phyloP scores from a whole-genome alignment of 2,888 invertebrate genomes.

The Tribolium freemani region DNA sequence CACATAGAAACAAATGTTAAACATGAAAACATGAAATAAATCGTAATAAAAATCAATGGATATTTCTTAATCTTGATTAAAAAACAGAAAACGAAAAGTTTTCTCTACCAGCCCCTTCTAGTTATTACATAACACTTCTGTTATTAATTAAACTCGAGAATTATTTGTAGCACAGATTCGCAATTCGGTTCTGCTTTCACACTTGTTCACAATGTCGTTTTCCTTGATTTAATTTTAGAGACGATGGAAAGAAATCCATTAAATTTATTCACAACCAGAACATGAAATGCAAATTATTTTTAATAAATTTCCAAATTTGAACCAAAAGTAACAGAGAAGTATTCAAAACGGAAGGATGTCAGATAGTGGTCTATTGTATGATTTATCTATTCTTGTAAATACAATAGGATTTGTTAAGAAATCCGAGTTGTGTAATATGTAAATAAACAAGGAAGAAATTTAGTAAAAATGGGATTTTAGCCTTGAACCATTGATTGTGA shows the following conservation, averaged over 20 bases:
- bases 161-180: background rate
- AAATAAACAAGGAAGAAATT: conserved; percentile 12
- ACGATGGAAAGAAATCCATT: conserved; percentile 11
- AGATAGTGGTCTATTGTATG: background rate
- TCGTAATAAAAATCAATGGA: too few species aligned
- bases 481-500: conserved; percentile 10
- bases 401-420: conserved; percentile 21
- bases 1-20: too few species aligned
- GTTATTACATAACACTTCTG: background rate
- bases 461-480: background rate
- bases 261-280: background rate
- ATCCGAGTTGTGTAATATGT: conserved; percentile 17
- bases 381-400: background rate
- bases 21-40: too few species aligned
- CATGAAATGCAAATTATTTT: background rate
- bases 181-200: conserved; percentile 9
- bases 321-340: background rate
- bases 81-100: too few species aligned
- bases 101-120: conserved; percentile 13
- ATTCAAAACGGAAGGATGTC: conserved; percentile 1
- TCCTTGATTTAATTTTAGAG: conserved; percentile 1
- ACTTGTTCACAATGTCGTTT: conserved; percentile 4
- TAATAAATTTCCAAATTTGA: background rate
- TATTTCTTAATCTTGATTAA: too few species aligned
- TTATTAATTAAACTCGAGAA: conserved; percentile 2